These are phyloP conservation scores for Andrena haemorrhoa DNA, from an alignment of 2,888 invertebrate species.

Conservation along the genomic window DNA sequence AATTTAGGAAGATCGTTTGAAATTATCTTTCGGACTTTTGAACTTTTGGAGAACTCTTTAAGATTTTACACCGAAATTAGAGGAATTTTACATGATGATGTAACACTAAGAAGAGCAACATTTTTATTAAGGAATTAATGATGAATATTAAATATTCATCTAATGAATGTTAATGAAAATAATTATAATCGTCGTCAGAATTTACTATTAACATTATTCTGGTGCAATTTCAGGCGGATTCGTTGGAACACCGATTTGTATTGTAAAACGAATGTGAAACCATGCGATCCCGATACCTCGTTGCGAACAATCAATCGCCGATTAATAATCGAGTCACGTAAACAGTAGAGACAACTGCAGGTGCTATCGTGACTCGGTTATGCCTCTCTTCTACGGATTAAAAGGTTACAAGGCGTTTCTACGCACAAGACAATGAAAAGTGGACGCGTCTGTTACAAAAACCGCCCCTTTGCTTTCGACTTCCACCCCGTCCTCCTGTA, in stretches of 20 bases:
- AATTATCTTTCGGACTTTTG: no score
- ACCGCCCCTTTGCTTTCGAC: constrained; percentile 1
- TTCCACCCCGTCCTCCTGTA: not conserved
- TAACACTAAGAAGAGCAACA: no score
- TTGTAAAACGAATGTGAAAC: constrained; percentile 51
- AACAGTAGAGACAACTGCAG: constrained; percentile 45
- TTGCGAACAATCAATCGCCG: constrained; percentile 38
- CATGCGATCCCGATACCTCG: constrained; percentile 39
- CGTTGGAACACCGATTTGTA: constrained; percentile 18
- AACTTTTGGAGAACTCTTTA: no score
- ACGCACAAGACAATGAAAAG: constrained; percentile 29
- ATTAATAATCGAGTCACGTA: constrained; percentile 57
- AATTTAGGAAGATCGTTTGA: no score
- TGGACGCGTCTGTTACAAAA: constrained; percentile 29
- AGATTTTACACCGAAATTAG: no score
- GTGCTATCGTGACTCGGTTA: constrained; percentile 43
- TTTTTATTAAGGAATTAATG: no score
- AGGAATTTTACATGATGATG: no score
- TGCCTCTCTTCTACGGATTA: constrained; percentile 40
- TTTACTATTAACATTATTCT: not conserved
- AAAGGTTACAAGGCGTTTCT: constrained; percentile 43
- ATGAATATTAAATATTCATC: no score
- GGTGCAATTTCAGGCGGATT: not conserved
- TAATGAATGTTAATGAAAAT: not conserved
- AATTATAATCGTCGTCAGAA: not conserved